Conservation (phyloP, 2,797 vertebrate species). For the Lagocephalus sceleratus region DNA sequence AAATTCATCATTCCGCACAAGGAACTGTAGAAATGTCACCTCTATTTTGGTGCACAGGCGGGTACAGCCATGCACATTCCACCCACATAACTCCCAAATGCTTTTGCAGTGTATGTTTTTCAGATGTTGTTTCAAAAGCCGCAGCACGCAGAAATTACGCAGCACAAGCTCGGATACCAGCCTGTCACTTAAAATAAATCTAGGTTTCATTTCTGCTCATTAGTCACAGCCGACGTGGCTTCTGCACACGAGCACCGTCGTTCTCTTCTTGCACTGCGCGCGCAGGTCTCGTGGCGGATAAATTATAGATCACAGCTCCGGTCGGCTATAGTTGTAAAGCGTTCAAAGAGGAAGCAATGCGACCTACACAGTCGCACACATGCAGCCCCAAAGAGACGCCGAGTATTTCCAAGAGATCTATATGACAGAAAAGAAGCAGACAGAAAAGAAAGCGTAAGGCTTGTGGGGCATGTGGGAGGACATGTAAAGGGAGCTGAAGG, state of each 20-base stretch:
- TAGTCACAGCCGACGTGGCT: slow-evolving; percentile 4
- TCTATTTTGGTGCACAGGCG: no score
- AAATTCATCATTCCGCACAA: no score
- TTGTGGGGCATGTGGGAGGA: slow-evolving; percentile 34
- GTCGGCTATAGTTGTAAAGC: slow-evolving; percentile 31
- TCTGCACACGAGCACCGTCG: slow-evolving; percentile 2
- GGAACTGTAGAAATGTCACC: no score
- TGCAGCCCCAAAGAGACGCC: background rate
- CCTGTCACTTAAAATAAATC: no score
- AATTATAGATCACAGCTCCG: slow-evolving; percentile 56
- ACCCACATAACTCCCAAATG: background rate
- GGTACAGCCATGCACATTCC: no score
- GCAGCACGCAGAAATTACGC: background rate
- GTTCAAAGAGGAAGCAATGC: slow-evolving; percentile 42
- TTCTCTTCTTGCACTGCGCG: slow-evolving; percentile 12
- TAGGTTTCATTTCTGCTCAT: slow-evolving; percentile 4
- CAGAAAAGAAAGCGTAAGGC: slow-evolving; percentile 7
- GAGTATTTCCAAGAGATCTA: slow-evolving; percentile 11
- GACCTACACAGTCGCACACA: background rate
- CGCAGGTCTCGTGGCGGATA: slow-evolving; percentile 38
- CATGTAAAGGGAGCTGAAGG: slow-evolving; percentile 27
- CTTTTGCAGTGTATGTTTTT: background rate
- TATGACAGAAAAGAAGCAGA: slow-evolving; percentile 8
- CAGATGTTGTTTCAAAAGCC: background rate
- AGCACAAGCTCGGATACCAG: background rate